Evolutionary conservation across 2,113 vertebrate genomes (phyloP).

Genomic region (Corapipo altera): DNA sequence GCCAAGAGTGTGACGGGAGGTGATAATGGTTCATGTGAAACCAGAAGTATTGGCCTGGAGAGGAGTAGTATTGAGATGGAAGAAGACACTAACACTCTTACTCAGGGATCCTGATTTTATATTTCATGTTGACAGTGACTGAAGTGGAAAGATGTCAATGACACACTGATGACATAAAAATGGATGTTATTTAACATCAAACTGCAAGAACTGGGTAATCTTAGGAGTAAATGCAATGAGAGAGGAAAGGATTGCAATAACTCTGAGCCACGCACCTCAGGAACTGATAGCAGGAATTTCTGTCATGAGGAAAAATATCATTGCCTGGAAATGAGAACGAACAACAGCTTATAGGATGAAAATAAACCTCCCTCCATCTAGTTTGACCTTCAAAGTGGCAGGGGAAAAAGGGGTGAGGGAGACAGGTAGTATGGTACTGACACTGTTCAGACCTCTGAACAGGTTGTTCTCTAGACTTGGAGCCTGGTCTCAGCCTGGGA

Average conservation of each 20-base stretch:
- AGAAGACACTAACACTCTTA: not conserved
- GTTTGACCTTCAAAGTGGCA: not conserved
- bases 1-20: not conserved
- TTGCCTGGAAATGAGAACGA: not conserved
- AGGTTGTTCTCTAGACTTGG: not conserved
- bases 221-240: not conserved
- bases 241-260: not conserved
- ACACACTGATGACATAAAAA: not conserved
- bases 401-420: not conserved
- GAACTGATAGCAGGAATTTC: not conserved
- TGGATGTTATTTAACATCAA: not conserved
- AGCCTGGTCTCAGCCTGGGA: not conserved
- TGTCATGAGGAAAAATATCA: not conserved
- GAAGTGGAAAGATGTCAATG: not conserved
- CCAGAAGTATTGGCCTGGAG: not conserved
- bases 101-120: not conserved
- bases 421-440: not conserved
- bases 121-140: not conserved
- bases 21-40: not conserved
- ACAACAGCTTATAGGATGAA: not conserved
- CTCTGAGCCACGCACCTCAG: not conserved
- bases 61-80: not conserved
- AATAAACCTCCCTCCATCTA: not conserved
- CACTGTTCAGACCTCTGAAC: not conserved
- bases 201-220: not conserved